Base-by-base conservation (phyloP, 2,797 vertebrate species). In the Melanotaenia maccullochi region DNA sequence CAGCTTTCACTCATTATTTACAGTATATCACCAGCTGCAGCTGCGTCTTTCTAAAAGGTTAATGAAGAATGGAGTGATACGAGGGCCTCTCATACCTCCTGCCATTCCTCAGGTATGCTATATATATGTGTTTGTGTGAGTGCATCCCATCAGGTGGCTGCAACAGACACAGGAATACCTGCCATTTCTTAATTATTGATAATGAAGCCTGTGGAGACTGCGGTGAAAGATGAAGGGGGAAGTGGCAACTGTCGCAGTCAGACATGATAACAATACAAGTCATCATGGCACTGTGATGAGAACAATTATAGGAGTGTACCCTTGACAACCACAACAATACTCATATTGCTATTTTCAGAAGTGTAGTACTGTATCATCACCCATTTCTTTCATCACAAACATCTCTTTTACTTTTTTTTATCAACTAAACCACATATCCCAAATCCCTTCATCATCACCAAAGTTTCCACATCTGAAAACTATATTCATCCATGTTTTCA, bases 121-220 rank as follows among this genome's bases (percentile, higher is more conserved):
- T 25, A 25, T 33, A 0, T 66, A 61, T 24, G 60, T 51, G 74
- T 75, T 16, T 51, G 71, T 68, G 76, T 16, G 35, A 3, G 24
- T 7, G 58, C 58, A 40, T 72, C 73, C 32, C 58, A 56, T 91
- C 87, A 87, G 84, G 88, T 83, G 87, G 83, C 78, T 79, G 79
- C 59, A 73, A 71, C 76, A 89, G 81, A 88, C 71, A 58, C 63
- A 79, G 70, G 78, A 78, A 82, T 68, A 82, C 82, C 77, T 90
- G 88, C 85, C 90, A 88, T 92, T 93, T 93, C 88, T 93, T 92
- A 92, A 93, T 93, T 91, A 93, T 92, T 93, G 87, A 93, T 91
- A 93, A 93, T 85, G 78, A 87, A 77, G 74, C 87, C 92, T 81
- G 65, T 58, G 36, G 90, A 93, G 91, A 89, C 78, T 52, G 70